Percentiles rank a stretch among this genome's conserved stretches.
These are phyloP conservation scores for Hyalella azteca DNA, from an alignment of 2,888 invertebrate genomes.

Conservation along the genomic window DNA sequence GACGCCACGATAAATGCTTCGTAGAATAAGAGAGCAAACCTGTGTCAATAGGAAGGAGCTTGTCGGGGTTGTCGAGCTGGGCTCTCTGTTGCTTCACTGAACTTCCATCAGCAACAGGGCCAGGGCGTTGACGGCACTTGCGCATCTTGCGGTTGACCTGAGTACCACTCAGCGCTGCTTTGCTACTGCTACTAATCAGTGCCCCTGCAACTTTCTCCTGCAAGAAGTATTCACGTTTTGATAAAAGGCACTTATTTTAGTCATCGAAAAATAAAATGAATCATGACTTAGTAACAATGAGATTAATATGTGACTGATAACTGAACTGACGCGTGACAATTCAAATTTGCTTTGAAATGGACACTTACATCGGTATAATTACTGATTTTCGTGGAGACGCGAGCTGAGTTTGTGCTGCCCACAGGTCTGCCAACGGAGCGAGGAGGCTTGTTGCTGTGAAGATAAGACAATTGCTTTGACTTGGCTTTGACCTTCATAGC, in stretches of 20 bases:
- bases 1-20: too few relatives aligned
- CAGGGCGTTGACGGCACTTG: neutral
- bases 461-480: neutral
- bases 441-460: slow-evolving; percentile 6
- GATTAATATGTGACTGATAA: too few relatives aligned
- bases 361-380: neutral
- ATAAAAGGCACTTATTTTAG: too few relatives aligned
- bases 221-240: too few relatives aligned
- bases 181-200: too few relatives aligned
- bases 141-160: slow-evolving; percentile 9
- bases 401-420: neutral
- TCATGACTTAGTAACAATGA: too few relatives aligned
- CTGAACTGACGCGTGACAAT: too few relatives aligned
- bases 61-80: neutral
- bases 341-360: too few relatives aligned
- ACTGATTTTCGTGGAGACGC: neutral
- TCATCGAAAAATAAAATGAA: too few relatives aligned
- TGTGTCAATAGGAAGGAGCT: slow-evolving; percentile 22
- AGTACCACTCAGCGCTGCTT: neutral
- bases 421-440: neutral
- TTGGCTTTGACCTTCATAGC: slow-evolving; percentile 23
- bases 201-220: too few relatives aligned
- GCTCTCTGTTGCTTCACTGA: neutral
- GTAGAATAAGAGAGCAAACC: too few relatives aligned
- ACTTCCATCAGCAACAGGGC: neutral